Conservation (phyloP, 1,140 invertebrate genomes). For the Mylabris phalerata region DNA sequence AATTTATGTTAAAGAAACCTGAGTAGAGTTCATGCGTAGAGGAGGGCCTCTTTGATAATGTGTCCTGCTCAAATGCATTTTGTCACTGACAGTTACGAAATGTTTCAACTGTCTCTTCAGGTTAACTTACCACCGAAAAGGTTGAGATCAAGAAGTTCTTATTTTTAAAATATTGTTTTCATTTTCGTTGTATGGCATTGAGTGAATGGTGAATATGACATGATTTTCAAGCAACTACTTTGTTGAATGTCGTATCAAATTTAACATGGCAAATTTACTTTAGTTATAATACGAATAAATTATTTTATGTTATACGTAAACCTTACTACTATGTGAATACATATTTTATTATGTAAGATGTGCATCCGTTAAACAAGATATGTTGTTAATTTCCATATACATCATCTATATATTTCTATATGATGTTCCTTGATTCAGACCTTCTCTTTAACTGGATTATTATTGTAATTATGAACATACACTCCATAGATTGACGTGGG, state of each 20-base stretch:
- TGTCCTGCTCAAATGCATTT: slow-evolving; percentile 8
- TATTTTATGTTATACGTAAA: too few species aligned
- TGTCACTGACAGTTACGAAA: slow-evolving; percentile 11
- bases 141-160: slow-evolving; percentile 7
- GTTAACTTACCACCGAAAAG: not conserved
- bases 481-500: slow-evolving; percentile 7
- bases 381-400: too few species aligned
- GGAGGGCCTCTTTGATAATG: slow-evolving; percentile 3
- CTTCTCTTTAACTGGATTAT: slow-evolving; percentile 16
- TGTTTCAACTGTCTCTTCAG: slow-evolving; percentile 10
- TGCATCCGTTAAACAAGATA: too few species aligned
- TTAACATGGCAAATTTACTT: too few species aligned
- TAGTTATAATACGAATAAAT: too few species aligned
- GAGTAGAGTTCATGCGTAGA: slow-evolving; percentile 8
- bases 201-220: too few species aligned
- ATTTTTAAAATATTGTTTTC: slow-evolving; percentile 5
- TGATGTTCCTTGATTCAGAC: too few species aligned
- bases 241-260: too few species aligned
- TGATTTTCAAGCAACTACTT: too few species aligned
- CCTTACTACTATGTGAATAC: too few species aligned
- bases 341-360: too few species aligned
- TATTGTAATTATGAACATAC: slow-evolving; percentile 22
- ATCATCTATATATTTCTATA: too few species aligned
- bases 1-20: slow-evolving; percentile 11
- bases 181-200: not conserved